Evolutionary conservation across 2,797 vertebrate species (phyloP).

Genomic region (Arrhamphus sclerolepis): DNA sequence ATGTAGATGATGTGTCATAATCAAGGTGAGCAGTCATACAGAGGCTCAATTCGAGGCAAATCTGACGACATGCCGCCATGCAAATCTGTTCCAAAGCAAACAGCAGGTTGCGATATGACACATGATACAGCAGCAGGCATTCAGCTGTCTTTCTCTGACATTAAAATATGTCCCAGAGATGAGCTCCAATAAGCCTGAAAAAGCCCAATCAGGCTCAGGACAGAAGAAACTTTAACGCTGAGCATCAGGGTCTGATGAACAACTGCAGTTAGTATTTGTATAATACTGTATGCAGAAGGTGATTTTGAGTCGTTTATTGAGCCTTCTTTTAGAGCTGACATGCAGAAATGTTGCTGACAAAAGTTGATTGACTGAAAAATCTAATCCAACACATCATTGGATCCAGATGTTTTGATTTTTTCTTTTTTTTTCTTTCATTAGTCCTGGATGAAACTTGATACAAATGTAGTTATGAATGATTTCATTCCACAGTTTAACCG

Average conservation of each 20-base stretch:
- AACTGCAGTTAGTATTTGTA: too few relatives aligned
- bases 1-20: slow-evolving; percentile 9
- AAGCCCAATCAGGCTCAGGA: too few relatives aligned
- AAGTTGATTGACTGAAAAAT: too few relatives aligned
- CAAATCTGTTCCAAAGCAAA: slow-evolving; percentile 44
- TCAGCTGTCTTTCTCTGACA: slow-evolving; percentile 4
- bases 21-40: slow-evolving; percentile 11
- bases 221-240: too few relatives aligned
- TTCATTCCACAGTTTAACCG: slow-evolving; percentile 87
- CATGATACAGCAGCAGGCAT: slow-evolving; percentile 9
- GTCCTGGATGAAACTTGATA: neutral
- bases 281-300: too few relatives aligned
- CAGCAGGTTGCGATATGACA: slow-evolving; percentile 15
- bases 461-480: neutral
- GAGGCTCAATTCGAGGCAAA: slow-evolving; percentile 25
- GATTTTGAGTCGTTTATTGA: too few relatives aligned
- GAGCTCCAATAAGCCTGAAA: neutral
- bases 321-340: too few relatives aligned
- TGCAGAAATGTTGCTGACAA: too few relatives aligned
- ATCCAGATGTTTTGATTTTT: too few relatives aligned
- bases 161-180: slow-evolving; percentile 1
- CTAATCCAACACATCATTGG: too few relatives aligned
- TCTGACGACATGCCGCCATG: slow-evolving; percentile 38
- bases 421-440: too few relatives aligned
- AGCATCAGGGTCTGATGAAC: too few relatives aligned